Conservation (phyloP, 2,113 vertebrate genomes). For the Pangasianodon gigas region DNA sequence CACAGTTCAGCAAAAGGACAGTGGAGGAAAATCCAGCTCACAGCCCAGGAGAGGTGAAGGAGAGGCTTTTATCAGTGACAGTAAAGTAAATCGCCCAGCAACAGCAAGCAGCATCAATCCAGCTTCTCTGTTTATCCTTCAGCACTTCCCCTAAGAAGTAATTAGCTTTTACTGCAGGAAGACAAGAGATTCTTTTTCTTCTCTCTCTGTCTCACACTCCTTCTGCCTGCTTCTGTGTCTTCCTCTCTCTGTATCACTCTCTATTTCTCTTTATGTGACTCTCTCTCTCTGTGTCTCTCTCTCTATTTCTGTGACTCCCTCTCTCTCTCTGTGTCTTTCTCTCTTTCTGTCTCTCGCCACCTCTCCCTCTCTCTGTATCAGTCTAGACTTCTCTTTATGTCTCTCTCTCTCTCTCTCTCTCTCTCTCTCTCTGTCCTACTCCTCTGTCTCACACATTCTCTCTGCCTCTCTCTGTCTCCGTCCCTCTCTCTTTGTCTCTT, state of each 20-base stretch:
- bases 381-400: too few species aligned
- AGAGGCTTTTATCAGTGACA: slow-evolving; percentile 54
- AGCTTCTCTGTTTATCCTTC: slow-evolving; percentile 12
- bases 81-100: slow-evolving; percentile 62
- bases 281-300: background rate
- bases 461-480: background rate
- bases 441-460: background rate
- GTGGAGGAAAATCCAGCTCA: slow-evolving; percentile 8
- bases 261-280: background rate
- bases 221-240: background rate
- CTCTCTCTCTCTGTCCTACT: too few species aligned
- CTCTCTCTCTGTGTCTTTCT: background rate
- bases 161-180: slow-evolving; percentile 23
- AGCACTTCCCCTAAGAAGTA: slow-evolving; percentile 27
- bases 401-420: background rate
- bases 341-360: too few species aligned
- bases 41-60: slow-evolving; percentile 32
- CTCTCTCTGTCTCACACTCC: background rate
- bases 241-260: background rate
- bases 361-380: background rate
- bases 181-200: slow-evolving; percentile 5
- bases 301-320: background rate
- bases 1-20: slow-evolving; percentile 13
- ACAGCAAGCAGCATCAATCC: slow-evolving; percentile 61
- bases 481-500: too few species aligned